These are phyloP conservation scores for Sternotherus odoratus DNA, from an alignment of 2,797 vertebrate species.

Conservation along the genomic window DNA sequence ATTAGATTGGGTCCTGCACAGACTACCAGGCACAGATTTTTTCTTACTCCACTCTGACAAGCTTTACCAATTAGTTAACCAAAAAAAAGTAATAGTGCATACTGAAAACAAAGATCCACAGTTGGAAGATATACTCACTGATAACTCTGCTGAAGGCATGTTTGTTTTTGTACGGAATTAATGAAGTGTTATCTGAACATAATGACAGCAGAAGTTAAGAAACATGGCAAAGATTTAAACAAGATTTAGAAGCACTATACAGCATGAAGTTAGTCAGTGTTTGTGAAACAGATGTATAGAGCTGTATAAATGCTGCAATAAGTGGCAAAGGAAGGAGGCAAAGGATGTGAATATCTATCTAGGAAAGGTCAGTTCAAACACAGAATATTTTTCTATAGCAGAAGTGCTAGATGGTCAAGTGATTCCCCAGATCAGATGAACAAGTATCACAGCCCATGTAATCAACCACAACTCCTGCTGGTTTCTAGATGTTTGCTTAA, in stretches of 20 bases:
- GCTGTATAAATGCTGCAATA: neutral
- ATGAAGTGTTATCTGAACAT: constrained; percentile 21
- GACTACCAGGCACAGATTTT: neutral
- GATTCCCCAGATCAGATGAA: neutral
- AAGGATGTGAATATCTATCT: neutral
- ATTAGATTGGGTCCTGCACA: neutral
- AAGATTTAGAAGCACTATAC: neutral
- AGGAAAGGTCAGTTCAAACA: neutral
- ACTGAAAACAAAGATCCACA: neutral
- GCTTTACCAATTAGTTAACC: neutral
- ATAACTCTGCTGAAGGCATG: constrained; percentile 15
- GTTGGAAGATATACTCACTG: neutral
- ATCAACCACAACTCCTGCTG: neutral
- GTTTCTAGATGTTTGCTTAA: neutral
- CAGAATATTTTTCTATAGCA: neutral
- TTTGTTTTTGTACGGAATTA: constrained; percentile 37
- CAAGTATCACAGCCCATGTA: neutral
- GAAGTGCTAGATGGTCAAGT: neutral
- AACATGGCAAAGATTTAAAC: constrained; percentile 24
- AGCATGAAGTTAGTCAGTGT: neutral
- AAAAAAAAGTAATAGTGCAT: neutral
- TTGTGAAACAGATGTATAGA: neutral
- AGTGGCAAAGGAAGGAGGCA: neutral
- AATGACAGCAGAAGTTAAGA: neutral
- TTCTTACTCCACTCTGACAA: neutral